phyloP scores from a whole-genome alignment of 2,797 vertebrate genomes.

The Enteromius afrohamiltoni region DNA sequence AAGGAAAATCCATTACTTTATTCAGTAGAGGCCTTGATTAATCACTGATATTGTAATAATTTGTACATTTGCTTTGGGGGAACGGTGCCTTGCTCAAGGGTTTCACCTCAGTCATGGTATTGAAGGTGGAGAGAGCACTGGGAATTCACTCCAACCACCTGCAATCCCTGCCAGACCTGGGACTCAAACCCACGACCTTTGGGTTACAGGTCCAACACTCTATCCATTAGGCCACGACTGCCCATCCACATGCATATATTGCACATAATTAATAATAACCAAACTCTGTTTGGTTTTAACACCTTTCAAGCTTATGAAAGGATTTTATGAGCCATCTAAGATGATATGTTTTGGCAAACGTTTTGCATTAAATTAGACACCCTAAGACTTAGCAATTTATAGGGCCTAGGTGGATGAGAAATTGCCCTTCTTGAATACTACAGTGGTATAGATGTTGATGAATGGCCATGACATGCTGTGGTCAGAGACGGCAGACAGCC shows the following conservation, averaged over 20 bases:
- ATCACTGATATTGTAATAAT: slow-evolving; percentile 33
- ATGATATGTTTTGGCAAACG: background rate
- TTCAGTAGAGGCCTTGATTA: slow-evolving; percentile 6
- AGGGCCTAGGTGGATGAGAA: background rate
- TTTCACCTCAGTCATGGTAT: too few species aligned
- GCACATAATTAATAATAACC: background rate
- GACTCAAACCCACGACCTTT: too few species aligned
- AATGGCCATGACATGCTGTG: background rate
- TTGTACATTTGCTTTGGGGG: background rate
- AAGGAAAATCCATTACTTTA: slow-evolving; percentile 6
- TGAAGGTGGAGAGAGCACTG: too few species aligned
- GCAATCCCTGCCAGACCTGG: too few species aligned
- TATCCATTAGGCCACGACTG: too few species aligned
- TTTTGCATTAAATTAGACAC: background rate
- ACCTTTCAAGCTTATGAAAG: background rate
- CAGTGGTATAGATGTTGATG: slow-evolving; percentile 20
- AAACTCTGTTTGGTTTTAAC: background rate
- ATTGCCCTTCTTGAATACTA: slow-evolving; percentile 1
- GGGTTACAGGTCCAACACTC: too few species aligned
- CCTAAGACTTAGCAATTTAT: background rate
- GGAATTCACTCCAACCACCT: too few species aligned
- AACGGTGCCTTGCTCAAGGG: too few species aligned
- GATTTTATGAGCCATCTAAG: background rate
- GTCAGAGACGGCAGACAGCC: background rate
- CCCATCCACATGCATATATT: too few species aligned